Evolutionary conservation across 2,113 vertebrate genomes (phyloP).

Genomic region (Gasterosteus aculeatus): DNA sequence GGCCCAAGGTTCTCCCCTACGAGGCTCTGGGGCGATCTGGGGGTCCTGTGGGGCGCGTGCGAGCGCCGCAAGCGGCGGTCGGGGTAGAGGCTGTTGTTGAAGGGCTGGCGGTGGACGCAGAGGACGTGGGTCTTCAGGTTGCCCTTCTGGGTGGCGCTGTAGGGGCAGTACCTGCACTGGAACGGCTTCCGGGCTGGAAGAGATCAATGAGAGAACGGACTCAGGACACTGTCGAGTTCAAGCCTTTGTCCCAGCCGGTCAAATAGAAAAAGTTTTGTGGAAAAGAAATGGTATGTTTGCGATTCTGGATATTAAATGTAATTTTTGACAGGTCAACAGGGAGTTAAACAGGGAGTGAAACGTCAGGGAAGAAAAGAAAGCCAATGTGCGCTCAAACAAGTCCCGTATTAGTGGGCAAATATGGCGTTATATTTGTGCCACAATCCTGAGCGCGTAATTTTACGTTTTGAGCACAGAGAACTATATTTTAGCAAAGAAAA

Average conservation of each 20-base stretch:
- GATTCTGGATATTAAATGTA: conserved; percentile 16
- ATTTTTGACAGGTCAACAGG: conserved; percentile 19
- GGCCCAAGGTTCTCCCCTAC: conserved; percentile 44
- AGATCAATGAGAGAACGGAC: background rate
- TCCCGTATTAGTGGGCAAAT: background rate
- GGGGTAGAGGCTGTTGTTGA: conserved; percentile 96
- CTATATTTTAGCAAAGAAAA: no score
- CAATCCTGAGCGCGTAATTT: no score
- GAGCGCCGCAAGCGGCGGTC: conserved; percentile 95
- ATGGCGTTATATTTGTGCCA: no score
- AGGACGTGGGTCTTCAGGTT: conserved; percentile 97
- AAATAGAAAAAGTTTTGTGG: background rate
- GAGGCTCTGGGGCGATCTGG: conserved; percentile 58
- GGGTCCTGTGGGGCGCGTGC: conserved; percentile 69
- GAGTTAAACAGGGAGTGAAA: conserved; percentile 21
- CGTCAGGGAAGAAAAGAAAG: background rate
- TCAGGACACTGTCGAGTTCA: background rate
- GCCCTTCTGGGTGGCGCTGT: conserved; percentile 97
- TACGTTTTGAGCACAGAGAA: no score
- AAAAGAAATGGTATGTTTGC: background rate
- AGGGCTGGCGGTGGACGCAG: conserved; percentile 95
- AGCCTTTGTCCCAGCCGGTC: no score
- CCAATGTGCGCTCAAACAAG: background rate
- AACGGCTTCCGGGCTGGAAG: conserved; percentile 89
- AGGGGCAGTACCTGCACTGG: conserved; percentile 94